A percentile compares a stretch with the other conserved stretches of the same genome.
These are phyloP conservation scores for Oligia fasciuncula DNA, from an alignment of 2,888 invertebrate genomes.

Conservation along the genomic window DNA sequence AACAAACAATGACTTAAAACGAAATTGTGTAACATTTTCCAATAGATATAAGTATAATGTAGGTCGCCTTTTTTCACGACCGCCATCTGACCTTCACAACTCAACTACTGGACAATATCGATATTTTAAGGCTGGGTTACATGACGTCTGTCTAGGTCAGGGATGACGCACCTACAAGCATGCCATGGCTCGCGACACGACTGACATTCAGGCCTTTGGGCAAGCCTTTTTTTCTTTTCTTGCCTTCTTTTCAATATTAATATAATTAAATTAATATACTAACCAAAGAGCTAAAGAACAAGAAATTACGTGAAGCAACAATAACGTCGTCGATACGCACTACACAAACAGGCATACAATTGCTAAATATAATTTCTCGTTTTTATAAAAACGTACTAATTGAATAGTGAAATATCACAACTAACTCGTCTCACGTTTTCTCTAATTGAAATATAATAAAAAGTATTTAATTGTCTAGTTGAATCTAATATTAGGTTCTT, in stretches of 20 bases:
- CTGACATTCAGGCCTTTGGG: background rate
- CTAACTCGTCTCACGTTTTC: background rate
- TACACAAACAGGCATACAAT: slow-evolving; percentile 1
- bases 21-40: slow-evolving; percentile 7
- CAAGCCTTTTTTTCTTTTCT: background rate
- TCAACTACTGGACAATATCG: slow-evolving; percentile 33
- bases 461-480: background rate
- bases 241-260: background rate
- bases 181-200: background rate
- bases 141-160: slow-evolving; percentile 40
- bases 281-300: background rate
- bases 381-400: slow-evolving; percentile 32
- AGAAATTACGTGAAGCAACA: background rate
- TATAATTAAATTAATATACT: background rate
- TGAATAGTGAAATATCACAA: slow-evolving; percentile 10
- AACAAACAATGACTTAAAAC: slow-evolving; percentile 7
- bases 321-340: slow-evolving; percentile 8
- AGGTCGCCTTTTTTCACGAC: slow-evolving; percentile 16
- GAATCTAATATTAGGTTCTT: background rate
- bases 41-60: slow-evolving; percentile 5
- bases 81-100: slow-evolving; percentile 19
- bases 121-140: slow-evolving; percentile 40
- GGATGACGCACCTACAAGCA: slow-evolving; percentile 16
- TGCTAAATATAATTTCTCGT: slow-evolving; percentile 18
- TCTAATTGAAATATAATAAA: slow-evolving; percentile 1